Conservation (phyloP, 2,113 vertebrate genomes). For the Syngnathoides biaculeatus region DNA sequence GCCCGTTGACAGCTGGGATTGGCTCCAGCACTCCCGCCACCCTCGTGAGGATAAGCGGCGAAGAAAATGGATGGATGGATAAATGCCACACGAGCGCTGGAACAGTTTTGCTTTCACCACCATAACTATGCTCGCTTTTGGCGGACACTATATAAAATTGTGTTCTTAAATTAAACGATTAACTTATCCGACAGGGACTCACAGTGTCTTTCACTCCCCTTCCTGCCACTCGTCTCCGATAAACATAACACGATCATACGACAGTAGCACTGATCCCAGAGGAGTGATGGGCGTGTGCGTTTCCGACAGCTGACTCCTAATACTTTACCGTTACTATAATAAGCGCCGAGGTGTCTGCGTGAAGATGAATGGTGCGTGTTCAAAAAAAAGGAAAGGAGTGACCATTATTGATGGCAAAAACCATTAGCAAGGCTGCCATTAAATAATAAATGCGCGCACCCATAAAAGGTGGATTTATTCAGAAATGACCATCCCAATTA, state of each 20-base stretch:
- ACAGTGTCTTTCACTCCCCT: slow-evolving; percentile 14
- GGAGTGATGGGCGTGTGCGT: slow-evolving; percentile 18
- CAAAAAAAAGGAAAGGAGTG: slow-evolving; percentile 3
- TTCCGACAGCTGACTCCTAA: slow-evolving; percentile 57
- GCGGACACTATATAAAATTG: not conserved
- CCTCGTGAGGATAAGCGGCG: too few relatives aligned
- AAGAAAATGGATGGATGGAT: too few relatives aligned
- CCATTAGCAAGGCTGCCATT: not conserved
- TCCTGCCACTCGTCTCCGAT: slow-evolving; percentile 7
- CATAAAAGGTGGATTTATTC: slow-evolving; percentile 3
- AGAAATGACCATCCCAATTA: not conserved
- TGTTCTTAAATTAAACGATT: slow-evolving; percentile 17
- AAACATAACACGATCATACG: slow-evolving; percentile 19
- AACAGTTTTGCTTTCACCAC: not conserved
- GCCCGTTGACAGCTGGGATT: too few relatives aligned
- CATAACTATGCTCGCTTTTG: not conserved
- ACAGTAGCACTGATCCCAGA: slow-evolving; percentile 31
- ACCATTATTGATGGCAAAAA: slow-evolving; percentile 9
- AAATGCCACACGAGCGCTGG: not conserved
- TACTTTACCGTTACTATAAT: slow-evolving; percentile 38
- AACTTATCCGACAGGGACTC: slow-evolving; percentile 1
- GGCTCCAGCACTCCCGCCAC: too few relatives aligned
- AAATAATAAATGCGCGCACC: not conserved
- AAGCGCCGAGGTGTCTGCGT: slow-evolving; percentile 26
- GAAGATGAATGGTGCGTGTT: slow-evolving; percentile 31